A percentile compares a stretch with the other conserved stretches of the same genome.
These are phyloP conservation scores for Erythrocercus mccallii DNA, from an alignment of 2,113 vertebrate genomes.

Conservation along the genomic window DNA sequence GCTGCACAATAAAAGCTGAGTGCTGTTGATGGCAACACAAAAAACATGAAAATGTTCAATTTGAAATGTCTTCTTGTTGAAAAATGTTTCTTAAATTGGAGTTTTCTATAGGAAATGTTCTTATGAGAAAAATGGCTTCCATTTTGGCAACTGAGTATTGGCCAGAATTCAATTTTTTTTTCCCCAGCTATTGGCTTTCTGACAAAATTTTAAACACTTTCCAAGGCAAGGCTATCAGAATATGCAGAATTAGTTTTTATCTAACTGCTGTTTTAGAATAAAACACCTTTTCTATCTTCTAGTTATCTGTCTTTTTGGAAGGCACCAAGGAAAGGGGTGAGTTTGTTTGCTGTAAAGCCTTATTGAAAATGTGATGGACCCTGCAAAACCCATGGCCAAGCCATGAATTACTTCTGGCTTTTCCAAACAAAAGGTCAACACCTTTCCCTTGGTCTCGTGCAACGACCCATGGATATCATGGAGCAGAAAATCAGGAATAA, in stretches of 20 bases:
- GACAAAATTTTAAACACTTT: constrained; percentile 27
- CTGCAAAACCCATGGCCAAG: background rate
- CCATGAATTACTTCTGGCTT: fast-evolving
- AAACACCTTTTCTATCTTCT: background rate
- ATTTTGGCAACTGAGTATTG: constrained; percentile 11
- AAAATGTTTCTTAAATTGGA: constrained; percentile 38
- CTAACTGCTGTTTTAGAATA: background rate
- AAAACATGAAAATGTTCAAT: constrained; percentile 49
- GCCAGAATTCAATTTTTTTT: background rate
- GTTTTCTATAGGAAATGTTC: constrained; percentile 31
- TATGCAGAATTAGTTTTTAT: background rate
- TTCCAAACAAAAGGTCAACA: background rate
- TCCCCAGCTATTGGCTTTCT: background rate
- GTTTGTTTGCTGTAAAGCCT: background rate
- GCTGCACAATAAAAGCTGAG: constrained; percentile 49
- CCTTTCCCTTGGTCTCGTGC: background rate
- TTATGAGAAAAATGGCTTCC: constrained; percentile 19
- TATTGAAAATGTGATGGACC: background rate
- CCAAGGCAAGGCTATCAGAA: background rate
- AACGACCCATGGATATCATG: background rate
- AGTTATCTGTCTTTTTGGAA: background rate
- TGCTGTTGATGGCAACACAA: constrained; percentile 36
- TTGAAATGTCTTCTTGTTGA: constrained; percentile 35
- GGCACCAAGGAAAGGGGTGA: fast-evolving
- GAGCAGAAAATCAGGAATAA: background rate